Evolutionary conservation across 2,113 vertebrate species (phyloP).

Genomic region (Clarias batrachus): DNA sequence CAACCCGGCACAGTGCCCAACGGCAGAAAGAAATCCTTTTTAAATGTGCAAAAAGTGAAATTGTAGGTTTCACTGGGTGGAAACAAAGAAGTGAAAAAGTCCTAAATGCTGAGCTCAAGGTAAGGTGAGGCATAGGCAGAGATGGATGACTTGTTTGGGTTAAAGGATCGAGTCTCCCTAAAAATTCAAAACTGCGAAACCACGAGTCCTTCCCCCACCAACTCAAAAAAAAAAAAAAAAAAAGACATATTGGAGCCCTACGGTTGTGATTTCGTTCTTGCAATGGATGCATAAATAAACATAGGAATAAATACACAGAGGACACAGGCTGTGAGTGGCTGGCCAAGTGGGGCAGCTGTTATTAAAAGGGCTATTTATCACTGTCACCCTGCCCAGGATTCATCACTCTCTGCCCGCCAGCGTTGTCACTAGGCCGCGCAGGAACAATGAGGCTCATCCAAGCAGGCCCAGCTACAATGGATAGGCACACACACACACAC

Average conservation of each 20-base stretch:
- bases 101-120: conserved; percentile 34
- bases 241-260: conserved; percentile 75
- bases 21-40: background rate
- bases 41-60: background rate
- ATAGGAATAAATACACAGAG: conserved; percentile 80
- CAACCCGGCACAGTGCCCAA: background rate
- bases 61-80: background rate
- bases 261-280: conserved; percentile 74
- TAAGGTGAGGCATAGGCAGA: conserved; percentile 33
- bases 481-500: conserved; percentile 40
- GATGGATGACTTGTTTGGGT: conserved; percentile 32
- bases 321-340: conserved; percentile 75
- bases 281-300: conserved; percentile 81
- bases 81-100: conserved; percentile 25
- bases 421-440: conserved; percentile 74
- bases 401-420: conserved; percentile 76
- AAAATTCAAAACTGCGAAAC: conserved; percentile 68
- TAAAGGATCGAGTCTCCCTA: conserved; percentile 58
- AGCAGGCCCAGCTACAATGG: conserved; percentile 60
- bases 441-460: conserved; percentile 79
- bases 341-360: conserved; percentile 82
- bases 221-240: conserved; percentile 54
- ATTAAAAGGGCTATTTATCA: conserved; percentile 85
- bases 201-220: conserved; percentile 29
- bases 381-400: conserved; percentile 77